Percentiles rank a stretch among this genome's conserved stretches.
Evolutionary conservation across 2,888 invertebrate species (phyloP).

Genomic region (Andrena flavipes): DNA sequence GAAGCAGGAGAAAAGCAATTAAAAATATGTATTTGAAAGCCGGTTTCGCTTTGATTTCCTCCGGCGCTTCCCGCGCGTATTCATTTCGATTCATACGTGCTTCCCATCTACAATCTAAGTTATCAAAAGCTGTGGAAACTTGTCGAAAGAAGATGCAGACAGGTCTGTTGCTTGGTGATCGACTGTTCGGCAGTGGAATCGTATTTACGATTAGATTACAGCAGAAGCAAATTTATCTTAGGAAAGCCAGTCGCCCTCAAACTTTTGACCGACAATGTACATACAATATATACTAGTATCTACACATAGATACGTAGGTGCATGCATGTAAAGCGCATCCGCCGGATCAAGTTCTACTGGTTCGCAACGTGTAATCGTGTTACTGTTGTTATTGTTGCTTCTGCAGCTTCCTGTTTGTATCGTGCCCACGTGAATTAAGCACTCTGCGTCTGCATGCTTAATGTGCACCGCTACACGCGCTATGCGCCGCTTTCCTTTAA

Average conservation of each 20-base stretch:
- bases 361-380: conserved; percentile 18
- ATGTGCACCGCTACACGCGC: neutral
- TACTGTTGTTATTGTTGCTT: conserved; percentile 9
- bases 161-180: too few relatives aligned
- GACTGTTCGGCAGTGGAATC: too few relatives aligned
- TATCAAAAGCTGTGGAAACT: too few relatives aligned
- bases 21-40: conserved; percentile 6
- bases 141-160: too few relatives aligned
- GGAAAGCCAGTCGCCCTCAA: conserved; percentile 5
- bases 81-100: neutral
- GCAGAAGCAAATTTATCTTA: neutral
- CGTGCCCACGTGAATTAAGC: neutral
- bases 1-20: neutral
- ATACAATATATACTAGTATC: too few relatives aligned
- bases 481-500: neutral
- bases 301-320: too few relatives aligned
- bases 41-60: neutral
- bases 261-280: conserved; percentile 22
- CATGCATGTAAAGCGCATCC: conserved; percentile 11
- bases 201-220: neutral
- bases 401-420: neutral
- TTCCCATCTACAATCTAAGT: too few relatives aligned
- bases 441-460: neutral
- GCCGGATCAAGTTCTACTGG: conserved; percentile 14
- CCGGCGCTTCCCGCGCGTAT: neutral